Percentiles rank a stretch among this genome's conserved stretches.
Conservation (phyloP, 2,113 vertebrate species). For the Oryzias curvinotus region DNA sequence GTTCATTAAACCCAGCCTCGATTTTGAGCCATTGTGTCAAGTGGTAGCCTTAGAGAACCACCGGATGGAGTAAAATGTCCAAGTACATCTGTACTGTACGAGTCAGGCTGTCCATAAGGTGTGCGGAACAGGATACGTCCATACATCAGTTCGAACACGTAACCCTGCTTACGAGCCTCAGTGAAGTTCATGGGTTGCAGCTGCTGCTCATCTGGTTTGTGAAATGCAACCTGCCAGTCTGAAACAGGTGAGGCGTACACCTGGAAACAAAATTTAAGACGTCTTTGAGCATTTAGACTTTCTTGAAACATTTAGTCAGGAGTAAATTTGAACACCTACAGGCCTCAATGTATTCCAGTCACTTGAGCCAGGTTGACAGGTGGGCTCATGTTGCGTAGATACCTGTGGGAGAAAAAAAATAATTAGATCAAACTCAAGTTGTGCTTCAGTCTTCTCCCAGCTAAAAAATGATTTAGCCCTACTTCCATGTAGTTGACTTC, state of each 20-base stretch:
- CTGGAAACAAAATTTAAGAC: slow-evolving; percentile 13
- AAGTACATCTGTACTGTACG: slow-evolving; percentile 48
- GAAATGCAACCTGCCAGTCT: slow-evolving; percentile 65
- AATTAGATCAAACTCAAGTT: background rate
- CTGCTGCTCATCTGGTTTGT: slow-evolving; percentile 20
- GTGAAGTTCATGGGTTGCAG: slow-evolving; percentile 34
- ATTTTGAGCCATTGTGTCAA: too few relatives aligned
- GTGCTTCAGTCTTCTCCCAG: background rate
- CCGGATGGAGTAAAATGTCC: too few relatives aligned
- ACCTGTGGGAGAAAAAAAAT: slow-evolving; percentile 34
- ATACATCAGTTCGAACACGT: slow-evolving; percentile 33
- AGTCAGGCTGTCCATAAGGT: slow-evolving; percentile 52
- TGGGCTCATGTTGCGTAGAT: slow-evolving; percentile 45
- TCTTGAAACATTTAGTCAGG: background rate
- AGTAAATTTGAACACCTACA: slow-evolving; percentile 34
- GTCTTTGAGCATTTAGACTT: background rate
- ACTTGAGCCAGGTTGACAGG: slow-evolving; percentile 11
- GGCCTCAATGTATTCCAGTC: slow-evolving; percentile 26
- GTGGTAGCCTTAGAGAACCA: too few relatives aligned
- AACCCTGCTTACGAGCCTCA: slow-evolving; percentile 43
- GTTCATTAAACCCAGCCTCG: background rate
- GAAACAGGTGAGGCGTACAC: slow-evolving; percentile 1
- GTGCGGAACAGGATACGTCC: slow-evolving; percentile 63
- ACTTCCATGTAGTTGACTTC: slow-evolving; percentile 77
- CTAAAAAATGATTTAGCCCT: background rate